These are phyloP conservation scores for Yasuhikotakia modesta DNA, from an alignment of 2,797 vertebrate genomes.

Conservation along the genomic window DNA sequence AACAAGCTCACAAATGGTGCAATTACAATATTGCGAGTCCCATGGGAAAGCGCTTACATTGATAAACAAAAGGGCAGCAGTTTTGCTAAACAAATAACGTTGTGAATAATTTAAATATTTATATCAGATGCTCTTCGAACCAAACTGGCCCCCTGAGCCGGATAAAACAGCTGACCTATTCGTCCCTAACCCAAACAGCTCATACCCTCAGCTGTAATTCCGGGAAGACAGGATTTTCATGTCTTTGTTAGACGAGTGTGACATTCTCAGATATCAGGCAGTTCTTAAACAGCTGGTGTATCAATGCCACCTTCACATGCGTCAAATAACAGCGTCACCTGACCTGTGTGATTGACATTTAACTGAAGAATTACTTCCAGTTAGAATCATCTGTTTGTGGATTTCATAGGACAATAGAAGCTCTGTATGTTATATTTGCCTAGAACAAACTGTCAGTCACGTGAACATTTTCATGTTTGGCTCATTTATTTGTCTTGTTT, in stretches of 20 bases:
- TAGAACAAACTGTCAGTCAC: conserved; percentile 26
- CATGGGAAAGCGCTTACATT: conserved; percentile 14
- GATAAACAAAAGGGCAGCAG: conserved; percentile 17
- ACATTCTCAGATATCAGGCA: conserved; percentile 52
- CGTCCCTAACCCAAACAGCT: conserved; percentile 28
- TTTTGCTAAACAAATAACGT: conserved; percentile 14
- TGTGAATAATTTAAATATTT: conserved; percentile 17
- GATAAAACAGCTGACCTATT: conserved; percentile 32
- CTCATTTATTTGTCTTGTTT: not conserved
- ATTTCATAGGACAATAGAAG: conserved; percentile 12
- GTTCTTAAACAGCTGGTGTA: conserved; percentile 46
- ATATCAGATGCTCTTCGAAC: conserved; percentile 16
- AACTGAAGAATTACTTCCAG: conserved; percentile 33
- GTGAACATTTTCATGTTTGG: conserved; percentile 3
- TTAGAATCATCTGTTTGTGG: conserved; percentile 24
- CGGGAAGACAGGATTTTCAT: conserved; percentile 38
- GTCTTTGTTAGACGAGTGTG: conserved; percentile 34
- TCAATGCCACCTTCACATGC: conserved; percentile 37
- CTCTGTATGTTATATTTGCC: conserved; percentile 18
- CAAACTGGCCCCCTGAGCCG: conserved; percentile 3
- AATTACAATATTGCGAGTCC: conserved; percentile 23
- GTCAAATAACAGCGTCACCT: conserved; percentile 43
- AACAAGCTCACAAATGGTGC: conserved; percentile 26
- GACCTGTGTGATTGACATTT: conserved; percentile 43
- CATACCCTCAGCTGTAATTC: conserved; percentile 8